A percentile compares a stretch with the other conserved stretches of the same genome.
phyloP scores from a whole-genome alignment of 2,888 invertebrate genomes.

The Deroplatys truncata region DNA sequence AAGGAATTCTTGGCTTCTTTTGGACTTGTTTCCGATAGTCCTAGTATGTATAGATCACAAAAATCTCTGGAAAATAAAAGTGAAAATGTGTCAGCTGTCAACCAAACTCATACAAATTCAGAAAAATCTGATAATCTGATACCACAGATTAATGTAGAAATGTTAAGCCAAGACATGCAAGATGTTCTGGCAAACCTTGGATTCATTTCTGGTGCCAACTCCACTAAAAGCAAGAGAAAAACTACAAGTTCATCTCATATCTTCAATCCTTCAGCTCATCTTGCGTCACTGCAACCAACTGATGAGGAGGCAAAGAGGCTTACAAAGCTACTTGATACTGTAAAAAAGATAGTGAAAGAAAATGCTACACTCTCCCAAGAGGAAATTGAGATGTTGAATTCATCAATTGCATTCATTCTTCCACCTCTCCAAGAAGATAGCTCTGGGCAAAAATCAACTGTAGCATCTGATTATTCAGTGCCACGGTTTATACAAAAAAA shows the following conservation, averaged over 20 bases:
- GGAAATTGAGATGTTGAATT: constrained; percentile 42
- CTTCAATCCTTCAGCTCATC: constrained; percentile 43
- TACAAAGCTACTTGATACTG: constrained; percentile 44
- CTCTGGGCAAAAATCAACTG: neutral
- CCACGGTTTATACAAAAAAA: constrained; percentile 32
- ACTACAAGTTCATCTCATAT: constrained; percentile 37
- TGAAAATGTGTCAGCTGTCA: neutral
- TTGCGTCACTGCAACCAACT: constrained; percentile 36
- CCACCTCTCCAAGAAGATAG: neutral
- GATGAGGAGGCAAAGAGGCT: constrained; percentile 46
- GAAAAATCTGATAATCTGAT: neutral
- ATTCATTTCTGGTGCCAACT: constrained; percentile 34
- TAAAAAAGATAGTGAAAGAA: constrained; percentile 45
- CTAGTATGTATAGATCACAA: constrained; percentile 11
- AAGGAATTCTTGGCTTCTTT: constrained; percentile 46
- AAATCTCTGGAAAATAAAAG: constrained; percentile 6
- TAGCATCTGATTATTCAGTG: neutral
- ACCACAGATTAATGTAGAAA: constrained; percentile 31
- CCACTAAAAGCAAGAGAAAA: neutral
- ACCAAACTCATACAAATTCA: neutral
- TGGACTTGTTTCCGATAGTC: constrained; percentile 40
- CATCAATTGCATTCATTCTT: constrained; percentile 15
- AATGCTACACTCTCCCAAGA: constrained; percentile 45
- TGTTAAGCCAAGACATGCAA: constrained; percentile 42
- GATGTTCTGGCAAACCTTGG: constrained; percentile 44